phyloP scores from a whole-genome alignment of 2,113 vertebrate species.

The Solea senegalensis region DNA sequence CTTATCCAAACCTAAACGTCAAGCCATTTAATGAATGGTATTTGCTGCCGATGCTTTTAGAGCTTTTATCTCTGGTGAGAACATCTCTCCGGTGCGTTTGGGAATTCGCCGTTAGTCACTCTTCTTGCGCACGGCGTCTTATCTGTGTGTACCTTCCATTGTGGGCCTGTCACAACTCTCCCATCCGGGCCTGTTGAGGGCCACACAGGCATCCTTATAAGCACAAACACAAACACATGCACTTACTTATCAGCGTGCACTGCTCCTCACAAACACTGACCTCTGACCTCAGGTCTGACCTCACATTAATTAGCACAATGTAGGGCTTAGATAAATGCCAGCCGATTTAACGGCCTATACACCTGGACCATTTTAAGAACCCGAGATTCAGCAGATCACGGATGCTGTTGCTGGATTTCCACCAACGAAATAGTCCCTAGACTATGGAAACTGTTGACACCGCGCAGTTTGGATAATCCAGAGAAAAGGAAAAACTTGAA shows the following conservation, averaged over 20 bases:
- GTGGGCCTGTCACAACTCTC: constrained; percentile 52
- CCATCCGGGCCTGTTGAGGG: constrained; percentile 29
- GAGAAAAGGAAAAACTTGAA: not conserved
- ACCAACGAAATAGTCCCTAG: not conserved
- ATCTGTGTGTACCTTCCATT: constrained; percentile 66
- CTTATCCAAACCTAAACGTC: constrained; percentile 43
- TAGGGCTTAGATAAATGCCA: constrained; percentile 15
- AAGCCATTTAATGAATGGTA: constrained; percentile 52
- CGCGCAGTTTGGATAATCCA: not conserved
- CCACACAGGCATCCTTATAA: constrained; percentile 63
- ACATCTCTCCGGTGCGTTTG: constrained; percentile 71
- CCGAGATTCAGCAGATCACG: not conserved
- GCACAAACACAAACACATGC: constrained; percentile 60
- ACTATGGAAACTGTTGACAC: constrained; percentile 4
- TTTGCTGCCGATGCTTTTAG: constrained; percentile 44
- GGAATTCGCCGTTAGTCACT: constrained; percentile 41
- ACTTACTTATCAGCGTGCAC: constrained; percentile 29
- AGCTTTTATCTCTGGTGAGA: constrained; percentile 58
- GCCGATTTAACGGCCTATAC: constrained; percentile 32
- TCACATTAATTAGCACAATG: constrained; percentile 39
- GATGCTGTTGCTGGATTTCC: not conserved
- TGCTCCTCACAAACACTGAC: constrained; percentile 42
- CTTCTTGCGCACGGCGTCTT: constrained; percentile 51
- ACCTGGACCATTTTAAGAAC: constrained; percentile 7
- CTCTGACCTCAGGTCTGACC: constrained; percentile 51